A percentile compares a stretch with the other conserved stretches of the same genome.
Conservation (phyloP, 2,888 invertebrate genomes). For the Aphidius colemani region DNA sequence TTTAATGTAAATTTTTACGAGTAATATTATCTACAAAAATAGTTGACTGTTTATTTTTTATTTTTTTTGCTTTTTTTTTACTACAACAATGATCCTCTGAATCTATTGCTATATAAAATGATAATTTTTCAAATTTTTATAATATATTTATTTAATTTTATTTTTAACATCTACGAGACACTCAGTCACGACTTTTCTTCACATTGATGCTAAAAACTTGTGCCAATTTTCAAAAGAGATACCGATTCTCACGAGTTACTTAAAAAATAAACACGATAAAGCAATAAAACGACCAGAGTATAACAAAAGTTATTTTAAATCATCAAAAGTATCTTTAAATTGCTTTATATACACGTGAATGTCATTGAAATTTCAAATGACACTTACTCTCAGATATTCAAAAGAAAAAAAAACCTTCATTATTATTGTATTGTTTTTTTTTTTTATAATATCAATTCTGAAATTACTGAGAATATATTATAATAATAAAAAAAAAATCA, state of each 20-base stretch:
- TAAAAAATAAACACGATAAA: background rate
- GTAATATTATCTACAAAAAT: slow-evolving; percentile 11
- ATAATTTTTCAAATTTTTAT: background rate
- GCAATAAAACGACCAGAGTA: slow-evolving; percentile 1
- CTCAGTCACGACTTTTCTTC: slow-evolving; percentile 14
- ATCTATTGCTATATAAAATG: background rate
- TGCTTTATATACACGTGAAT: too few species aligned
- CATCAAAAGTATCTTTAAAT: background rate
- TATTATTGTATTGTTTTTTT: too few species aligned
- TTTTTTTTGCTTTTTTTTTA: slow-evolving; percentile 2
- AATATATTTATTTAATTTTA: slow-evolving; percentile 4
- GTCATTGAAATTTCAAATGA: too few species aligned
- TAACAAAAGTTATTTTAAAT: background rate
- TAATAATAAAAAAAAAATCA: slow-evolving; percentile 1
- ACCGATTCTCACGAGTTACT: too few species aligned
- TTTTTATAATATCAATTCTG: too few species aligned
- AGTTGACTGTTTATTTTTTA: background rate
- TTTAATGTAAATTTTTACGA: background rate
- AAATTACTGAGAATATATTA: slow-evolving; percentile 3
- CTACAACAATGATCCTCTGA: slow-evolving; percentile 1
- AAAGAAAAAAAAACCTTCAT: slow-evolving; percentile 1
- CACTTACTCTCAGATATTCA: too few species aligned
- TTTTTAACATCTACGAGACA: background rate
- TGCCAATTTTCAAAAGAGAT: slow-evolving; percentile 6
- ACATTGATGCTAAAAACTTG: slow-evolving; percentile 9